Conservation (phyloP, 2,113 vertebrate species). For the Synodontis membranacea region DNA sequence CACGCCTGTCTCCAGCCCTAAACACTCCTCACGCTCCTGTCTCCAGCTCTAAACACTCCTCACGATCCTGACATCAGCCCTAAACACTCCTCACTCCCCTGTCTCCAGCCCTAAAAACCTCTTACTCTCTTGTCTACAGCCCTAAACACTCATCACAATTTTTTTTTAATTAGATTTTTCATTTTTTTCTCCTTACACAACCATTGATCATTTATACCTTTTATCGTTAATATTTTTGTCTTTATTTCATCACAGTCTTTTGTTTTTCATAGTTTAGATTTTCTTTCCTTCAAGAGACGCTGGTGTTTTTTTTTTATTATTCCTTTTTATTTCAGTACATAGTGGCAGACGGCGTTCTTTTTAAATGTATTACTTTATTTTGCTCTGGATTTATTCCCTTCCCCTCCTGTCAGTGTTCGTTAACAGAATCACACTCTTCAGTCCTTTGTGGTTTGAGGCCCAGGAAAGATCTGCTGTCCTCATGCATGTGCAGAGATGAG, state of each 20-base stretch:
- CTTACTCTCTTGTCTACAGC: neutral
- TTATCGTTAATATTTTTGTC: too few relatives aligned
- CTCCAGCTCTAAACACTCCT: neutral
- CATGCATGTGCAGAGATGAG: conserved; percentile 47
- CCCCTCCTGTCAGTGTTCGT: neutral
- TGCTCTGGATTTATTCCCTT: neutral
- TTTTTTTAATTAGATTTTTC: neutral
- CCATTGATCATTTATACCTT: neutral
- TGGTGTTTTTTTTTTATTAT: neutral
- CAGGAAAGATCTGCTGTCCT: conserved; percentile 45
- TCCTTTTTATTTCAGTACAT: neutral
- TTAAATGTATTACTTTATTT: neutral
- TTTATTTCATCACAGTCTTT: neutral
- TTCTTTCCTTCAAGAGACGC: neutral
- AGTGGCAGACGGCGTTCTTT: neutral
- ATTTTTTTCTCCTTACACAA: neutral
- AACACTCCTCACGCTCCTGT: neutral
- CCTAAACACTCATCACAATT: neutral
- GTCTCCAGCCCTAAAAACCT: neutral
- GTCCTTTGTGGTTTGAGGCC: neutral
- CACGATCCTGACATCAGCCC: neutral
- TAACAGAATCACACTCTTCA: neutral
- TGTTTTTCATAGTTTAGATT: neutral
- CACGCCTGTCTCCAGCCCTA: neutral
- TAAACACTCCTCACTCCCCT: neutral